Conservation (phyloP, 2,888 invertebrate species). For the Apamea anceps region DNA sequence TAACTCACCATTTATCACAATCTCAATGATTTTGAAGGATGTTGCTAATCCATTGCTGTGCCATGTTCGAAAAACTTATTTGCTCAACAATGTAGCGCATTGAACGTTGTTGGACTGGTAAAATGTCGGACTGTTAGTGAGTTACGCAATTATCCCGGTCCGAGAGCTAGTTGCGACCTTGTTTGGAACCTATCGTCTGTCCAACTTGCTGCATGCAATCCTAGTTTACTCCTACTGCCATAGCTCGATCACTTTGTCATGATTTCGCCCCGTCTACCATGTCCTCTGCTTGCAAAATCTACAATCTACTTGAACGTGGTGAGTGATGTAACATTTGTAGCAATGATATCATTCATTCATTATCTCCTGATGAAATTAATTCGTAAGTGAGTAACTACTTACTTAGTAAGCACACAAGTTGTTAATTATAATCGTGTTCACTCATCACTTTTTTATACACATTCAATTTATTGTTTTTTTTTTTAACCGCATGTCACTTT, state of each 20-base stretch:
- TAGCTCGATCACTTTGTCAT: neutral
- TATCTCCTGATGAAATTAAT: slow-evolving; percentile 1
- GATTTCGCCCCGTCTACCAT: neutral
- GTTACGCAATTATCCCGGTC: too few species aligned
- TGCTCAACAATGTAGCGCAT: too few species aligned
- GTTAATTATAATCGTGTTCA: slow-evolving; percentile 16
- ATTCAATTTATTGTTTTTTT: neutral
- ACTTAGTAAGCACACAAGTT: neutral
- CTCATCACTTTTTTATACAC: slow-evolving; percentile 24
- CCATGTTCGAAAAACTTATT: too few species aligned
- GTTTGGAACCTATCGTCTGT: neutral
- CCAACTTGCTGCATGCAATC: neutral
- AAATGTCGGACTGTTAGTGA: too few species aligned
- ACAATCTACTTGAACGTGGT: neutral
- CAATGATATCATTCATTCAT: slow-evolving; percentile 22
- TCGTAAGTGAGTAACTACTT: neutral
- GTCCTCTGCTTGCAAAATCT: neutral
- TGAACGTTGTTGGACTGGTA: too few species aligned
- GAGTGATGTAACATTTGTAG: neutral
- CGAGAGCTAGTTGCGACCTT: neutral
- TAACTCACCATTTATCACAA: too few species aligned
- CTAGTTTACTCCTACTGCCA: neutral
- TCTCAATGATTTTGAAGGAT: too few species aligned
- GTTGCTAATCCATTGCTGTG: too few species aligned
- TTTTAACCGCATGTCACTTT: neutral